Evolutionary conservation across 2,888 invertebrate species (phyloP).

Genomic region (Sympetrum striolatum): DNA sequence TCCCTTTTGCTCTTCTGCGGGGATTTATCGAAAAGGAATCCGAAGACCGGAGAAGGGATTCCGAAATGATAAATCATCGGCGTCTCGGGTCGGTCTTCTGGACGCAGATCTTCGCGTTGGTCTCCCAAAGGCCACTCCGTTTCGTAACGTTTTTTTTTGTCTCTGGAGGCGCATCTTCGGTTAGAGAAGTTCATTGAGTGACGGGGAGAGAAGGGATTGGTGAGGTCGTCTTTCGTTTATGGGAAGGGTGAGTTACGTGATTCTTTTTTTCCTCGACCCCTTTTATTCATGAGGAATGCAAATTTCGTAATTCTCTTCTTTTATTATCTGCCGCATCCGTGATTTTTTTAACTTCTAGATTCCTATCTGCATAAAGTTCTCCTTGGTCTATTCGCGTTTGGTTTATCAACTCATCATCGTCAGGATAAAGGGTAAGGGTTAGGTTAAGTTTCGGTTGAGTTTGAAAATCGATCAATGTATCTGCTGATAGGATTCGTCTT

Average conservation of each 20-base stretch:
- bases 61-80: neutral
- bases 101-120: too few species aligned
- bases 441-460: too few species aligned
- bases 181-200: neutral
- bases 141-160: neutral
- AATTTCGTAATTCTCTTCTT: neutral
- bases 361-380: too few species aligned
- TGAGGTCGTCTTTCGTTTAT: neutral
- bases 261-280: neutral
- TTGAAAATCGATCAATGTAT: too few species aligned
- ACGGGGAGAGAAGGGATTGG: neutral
- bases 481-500: too few species aligned
- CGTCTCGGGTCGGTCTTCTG: neutral
- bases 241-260: too few species aligned
- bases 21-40: constrained; percentile 20
- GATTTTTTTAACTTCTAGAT: too few species aligned
- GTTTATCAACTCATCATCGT: too few species aligned
- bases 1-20: neutral
- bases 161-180: too few species aligned
- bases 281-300: neutral
- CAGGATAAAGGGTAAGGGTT: too few species aligned
- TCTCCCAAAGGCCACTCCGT: neutral
- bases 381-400: too few species aligned
- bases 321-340: neutral
- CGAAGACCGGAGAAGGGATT: neutral